These are phyloP conservation scores for Mycteria americana DNA, from an alignment of 2,797 vertebrate genomes.

Conservation along the genomic window DNA sequence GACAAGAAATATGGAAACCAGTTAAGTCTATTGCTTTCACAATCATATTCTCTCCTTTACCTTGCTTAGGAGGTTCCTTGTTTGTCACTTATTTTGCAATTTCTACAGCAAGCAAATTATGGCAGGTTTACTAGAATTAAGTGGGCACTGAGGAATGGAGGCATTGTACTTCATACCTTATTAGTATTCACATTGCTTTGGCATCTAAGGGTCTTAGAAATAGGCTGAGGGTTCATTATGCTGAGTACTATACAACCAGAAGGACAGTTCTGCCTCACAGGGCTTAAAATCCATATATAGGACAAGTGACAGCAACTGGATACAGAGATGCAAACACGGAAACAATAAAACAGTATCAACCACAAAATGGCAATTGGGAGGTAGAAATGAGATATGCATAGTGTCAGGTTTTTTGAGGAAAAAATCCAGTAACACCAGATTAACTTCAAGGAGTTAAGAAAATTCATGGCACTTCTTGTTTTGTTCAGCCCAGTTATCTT, in stretches of 20 bases:
- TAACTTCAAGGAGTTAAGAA: neutral
- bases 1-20: neutral
- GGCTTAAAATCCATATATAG: neutral
- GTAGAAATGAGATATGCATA: neutral
- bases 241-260: neutral
- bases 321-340: neutral
- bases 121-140: neutral
- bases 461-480: neutral
- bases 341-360: neutral
- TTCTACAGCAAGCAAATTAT: neutral
- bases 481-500: neutral
- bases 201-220: neutral
- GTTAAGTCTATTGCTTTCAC: neutral
- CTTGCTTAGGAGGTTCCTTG: neutral
- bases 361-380: neutral
- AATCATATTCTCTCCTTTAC: neutral
- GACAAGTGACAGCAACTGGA: neutral
- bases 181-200: neutral
- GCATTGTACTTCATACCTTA: neutral
- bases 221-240: neutral
- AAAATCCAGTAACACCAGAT: neutral
- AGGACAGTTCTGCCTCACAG: neutral
- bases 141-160: neutral
- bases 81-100: neutral
- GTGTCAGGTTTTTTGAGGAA: neutral